These are phyloP conservation scores for Uloborus diversus DNA, from an alignment of 1,140 invertebrate genomes.

Conservation along the genomic window DNA sequence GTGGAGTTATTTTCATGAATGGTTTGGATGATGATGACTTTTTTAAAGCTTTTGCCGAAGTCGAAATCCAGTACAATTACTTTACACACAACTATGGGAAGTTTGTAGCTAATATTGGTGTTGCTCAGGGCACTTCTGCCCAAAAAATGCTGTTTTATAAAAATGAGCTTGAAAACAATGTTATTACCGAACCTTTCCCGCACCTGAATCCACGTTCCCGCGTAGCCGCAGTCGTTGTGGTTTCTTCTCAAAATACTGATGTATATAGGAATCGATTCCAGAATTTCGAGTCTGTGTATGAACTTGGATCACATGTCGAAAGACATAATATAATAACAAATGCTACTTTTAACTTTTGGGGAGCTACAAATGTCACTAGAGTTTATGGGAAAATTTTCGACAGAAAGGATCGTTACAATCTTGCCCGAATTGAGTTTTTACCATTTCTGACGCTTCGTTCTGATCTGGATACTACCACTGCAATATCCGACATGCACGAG, in stretches of 20 bases:
- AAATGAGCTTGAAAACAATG: slow-evolving; percentile 88
- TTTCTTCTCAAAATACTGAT: slow-evolving; percentile 85
- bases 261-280: slow-evolving; percentile 92
- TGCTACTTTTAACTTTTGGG: slow-evolving; percentile 94
- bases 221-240: slow-evolving; percentile 88
- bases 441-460: slow-evolving; percentile 76
- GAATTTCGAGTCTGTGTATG: slow-evolving; percentile 89
- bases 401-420: slow-evolving; percentile 89
- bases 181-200: slow-evolving; percentile 84
- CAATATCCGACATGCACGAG: slow-evolving; percentile 61
- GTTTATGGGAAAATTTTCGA: slow-evolving; percentile 82
- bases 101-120: slow-evolving; percentile 86
- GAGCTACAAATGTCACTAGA: slow-evolving; percentile 69
- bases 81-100: slow-evolving; percentile 87
- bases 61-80: slow-evolving; percentile 87
- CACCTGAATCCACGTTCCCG: slow-evolving; percentile 84
- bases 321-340: slow-evolving; percentile 95
- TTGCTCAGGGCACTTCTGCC: slow-evolving; percentile 83
- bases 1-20: slow-evolving; percentile 89
- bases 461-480: slow-evolving; percentile 60
- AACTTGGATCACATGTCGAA: slow-evolving; percentile 93
- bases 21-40: slow-evolving; percentile 67
- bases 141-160: slow-evolving; percentile 87
- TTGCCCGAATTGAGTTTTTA: slow-evolving; percentile 85
- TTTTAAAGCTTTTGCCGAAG: slow-evolving; percentile 74